Evolutionary conservation across 2,797 vertebrate genomes (phyloP), one percentile per base, ranked within the genome.

Genomic region (Enteromius argenteus): DNA sequence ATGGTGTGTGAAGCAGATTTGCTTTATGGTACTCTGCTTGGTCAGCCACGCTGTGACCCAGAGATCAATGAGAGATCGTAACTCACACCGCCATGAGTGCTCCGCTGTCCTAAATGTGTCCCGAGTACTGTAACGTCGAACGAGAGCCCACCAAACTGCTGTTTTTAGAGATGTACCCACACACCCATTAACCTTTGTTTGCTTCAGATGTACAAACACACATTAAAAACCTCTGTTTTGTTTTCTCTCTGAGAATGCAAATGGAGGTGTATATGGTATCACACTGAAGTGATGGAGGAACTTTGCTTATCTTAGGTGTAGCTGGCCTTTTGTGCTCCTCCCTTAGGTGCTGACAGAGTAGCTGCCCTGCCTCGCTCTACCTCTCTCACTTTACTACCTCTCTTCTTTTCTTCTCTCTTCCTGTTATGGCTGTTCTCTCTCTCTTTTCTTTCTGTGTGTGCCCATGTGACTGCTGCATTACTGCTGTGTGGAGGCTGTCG

Each of bases 361-460:
- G 93, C 90, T 53, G 86, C 82, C 87, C 67, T 60, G 73, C 90
- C 89, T 91, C 62, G 81, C 27, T 85, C 88, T 91, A 87, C 91
- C 88, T 53, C 91, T 88, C 90, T 92, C 92, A 92, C 93, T 93
- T 93, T 91, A 92, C 94, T 93, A 94, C 93, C 94, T 95, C 94
- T 93, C 27, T 30, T 64, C 58, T 90, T 88, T 88, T 88, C 90
- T 84, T 73, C 80, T 74, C 66, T 80, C 56, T 67, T 21, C 64
- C 73, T 39, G 56, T 78, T 71, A 37, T 71, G 66, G 71, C 81
- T 79, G 44, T 79, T 80, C 69, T 60, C 11, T 27, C 23, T 74
- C 13, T 67, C 35, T 32, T 42, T 77, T 42, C 37, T 73, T 62
- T 30, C 79, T 67, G 27, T 68, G 15, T 86, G 84, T 80, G 93